These are phyloP conservation scores for Tuta absoluta DNA, from an alignment of 2,888 invertebrate genomes.

Conservation along the genomic window DNA sequence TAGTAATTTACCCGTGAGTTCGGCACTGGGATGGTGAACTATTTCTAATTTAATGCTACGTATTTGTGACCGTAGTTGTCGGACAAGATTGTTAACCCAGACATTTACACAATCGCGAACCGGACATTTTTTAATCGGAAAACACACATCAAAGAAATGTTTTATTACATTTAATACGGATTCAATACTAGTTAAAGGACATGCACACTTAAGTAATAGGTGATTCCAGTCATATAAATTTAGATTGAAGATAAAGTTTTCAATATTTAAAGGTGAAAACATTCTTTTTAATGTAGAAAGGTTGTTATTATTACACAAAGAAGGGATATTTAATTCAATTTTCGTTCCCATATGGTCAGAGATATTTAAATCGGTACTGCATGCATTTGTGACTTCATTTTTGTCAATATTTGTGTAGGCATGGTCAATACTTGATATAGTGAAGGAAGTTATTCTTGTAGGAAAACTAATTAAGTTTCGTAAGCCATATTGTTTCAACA, in stretches of 20 bases:
- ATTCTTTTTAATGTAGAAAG: neutral
- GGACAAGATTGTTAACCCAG: slow-evolving; percentile 9
- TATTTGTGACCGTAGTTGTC: no score
- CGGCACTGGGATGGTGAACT: neutral
- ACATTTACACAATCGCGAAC: neutral
- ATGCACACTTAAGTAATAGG: neutral
- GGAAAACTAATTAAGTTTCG: neutral
- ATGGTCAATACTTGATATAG: neutral
- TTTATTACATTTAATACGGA: no score
- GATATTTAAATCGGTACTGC: neutral
- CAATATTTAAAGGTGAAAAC: neutral
- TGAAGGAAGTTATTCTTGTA: neutral
- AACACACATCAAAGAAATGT: slow-evolving; percentile 1
- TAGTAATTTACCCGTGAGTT: neutral
- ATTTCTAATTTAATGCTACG: neutral
- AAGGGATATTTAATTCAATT: neutral
- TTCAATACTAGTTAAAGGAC: neutral
- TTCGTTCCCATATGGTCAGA: neutral
- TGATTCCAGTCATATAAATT: neutral
- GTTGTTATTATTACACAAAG: neutral
- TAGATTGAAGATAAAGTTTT: neutral
- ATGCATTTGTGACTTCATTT: neutral
- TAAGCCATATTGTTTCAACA: neutral
- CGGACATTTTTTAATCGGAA: slow-evolving; percentile 7
- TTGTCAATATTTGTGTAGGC: neutral